Conservation (phyloP, 2,888 invertebrate species). For the Leucophora obtusa region DNA sequence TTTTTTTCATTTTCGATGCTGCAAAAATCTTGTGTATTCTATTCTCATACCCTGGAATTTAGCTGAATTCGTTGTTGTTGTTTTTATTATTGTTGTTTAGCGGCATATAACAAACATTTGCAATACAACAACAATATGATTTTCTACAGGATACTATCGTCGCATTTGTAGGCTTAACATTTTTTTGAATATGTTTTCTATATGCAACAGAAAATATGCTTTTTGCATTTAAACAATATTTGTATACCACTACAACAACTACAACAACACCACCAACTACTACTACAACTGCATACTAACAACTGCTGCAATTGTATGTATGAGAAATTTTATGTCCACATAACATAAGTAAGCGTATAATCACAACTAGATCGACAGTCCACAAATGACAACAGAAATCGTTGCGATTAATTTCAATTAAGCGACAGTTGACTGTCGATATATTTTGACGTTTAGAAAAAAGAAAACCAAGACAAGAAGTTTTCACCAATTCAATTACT, state of each 20-base stretch:
- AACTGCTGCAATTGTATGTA: neutral
- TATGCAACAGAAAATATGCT: constrained; percentile 37
- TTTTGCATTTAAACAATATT: constrained; percentile 23
- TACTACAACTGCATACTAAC: neutral
- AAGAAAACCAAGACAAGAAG: too few relatives aligned
- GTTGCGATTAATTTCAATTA: too few relatives aligned
- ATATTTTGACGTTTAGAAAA: too few relatives aligned
- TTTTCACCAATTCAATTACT: too few relatives aligned
- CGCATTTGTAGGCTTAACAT: constrained; percentile 6
- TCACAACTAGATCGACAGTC: too few relatives aligned
- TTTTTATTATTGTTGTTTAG: constrained; percentile 41
- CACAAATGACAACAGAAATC: too few relatives aligned
- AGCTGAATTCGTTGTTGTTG: constrained; percentile 45
- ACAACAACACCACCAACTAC: neutral
- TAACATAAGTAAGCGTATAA: constrained; percentile 31
- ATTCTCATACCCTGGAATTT: constrained; percentile 52
- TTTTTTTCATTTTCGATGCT: constrained; percentile 22
- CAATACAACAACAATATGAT: constrained; percentile 30
- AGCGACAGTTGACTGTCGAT: too few relatives aligned
- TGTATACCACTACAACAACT: constrained; percentile 5
- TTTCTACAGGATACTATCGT: constrained; percentile 43
- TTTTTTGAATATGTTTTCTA: constrained; percentile 25
- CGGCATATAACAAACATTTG: constrained; percentile 23
- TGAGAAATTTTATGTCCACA: constrained; percentile 41
- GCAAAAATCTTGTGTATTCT: constrained; percentile 51